These are phyloP conservation scores for Sussaba pulchella DNA, from an alignment of 2,888 invertebrate genomes.

Conservation along the genomic window DNA sequence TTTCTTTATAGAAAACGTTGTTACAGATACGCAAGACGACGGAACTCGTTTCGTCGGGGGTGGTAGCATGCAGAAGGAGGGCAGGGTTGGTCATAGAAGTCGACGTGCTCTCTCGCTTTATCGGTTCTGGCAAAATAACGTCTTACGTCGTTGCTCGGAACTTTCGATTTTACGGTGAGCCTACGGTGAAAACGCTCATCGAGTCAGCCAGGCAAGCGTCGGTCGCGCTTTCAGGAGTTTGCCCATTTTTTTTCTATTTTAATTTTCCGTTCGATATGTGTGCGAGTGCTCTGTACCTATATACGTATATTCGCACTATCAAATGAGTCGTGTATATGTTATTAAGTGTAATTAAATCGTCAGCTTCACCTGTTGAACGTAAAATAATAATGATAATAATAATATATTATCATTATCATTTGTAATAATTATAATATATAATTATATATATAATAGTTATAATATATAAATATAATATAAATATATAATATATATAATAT, in stretches of 20 bases:
- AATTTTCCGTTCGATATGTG: too few relatives aligned
- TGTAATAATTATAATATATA: constrained; percentile 35
- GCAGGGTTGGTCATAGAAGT: constrained; percentile 17
- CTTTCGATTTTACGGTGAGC: constrained; percentile 76
- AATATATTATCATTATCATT: too few relatives aligned
- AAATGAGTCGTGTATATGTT: constrained; percentile 10
- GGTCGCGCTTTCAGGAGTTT: constrained; percentile 79
- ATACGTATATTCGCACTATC: constrained; percentile 27
- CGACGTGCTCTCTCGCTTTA: constrained; percentile 57
- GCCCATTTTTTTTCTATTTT: constrained; percentile 48
- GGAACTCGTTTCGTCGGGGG: constrained; percentile 21
- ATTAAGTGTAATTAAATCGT: constrained; percentile 49
- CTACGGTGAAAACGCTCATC: constrained; percentile 69
- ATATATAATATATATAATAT: too few relatives aligned
- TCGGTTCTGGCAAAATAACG: constrained; percentile 65
- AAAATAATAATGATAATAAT: constrained; percentile 37
- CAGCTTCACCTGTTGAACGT: constrained; percentile 10
- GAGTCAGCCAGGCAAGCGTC: constrained; percentile 69
- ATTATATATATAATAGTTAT: constrained; percentile 38
- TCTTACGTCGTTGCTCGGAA: constrained; percentile 68
- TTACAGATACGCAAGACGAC: constrained; percentile 28
- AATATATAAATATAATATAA: too few relatives aligned
- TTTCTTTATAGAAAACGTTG: constrained; percentile 36
- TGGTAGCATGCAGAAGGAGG: neutral
- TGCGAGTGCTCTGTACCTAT: too few relatives aligned